Evolutionary conservation across 2,888 invertebrate species (phyloP), one percentile per base, ranked within the genome.

Genomic region (Dastarcus helophoroides): DNA sequence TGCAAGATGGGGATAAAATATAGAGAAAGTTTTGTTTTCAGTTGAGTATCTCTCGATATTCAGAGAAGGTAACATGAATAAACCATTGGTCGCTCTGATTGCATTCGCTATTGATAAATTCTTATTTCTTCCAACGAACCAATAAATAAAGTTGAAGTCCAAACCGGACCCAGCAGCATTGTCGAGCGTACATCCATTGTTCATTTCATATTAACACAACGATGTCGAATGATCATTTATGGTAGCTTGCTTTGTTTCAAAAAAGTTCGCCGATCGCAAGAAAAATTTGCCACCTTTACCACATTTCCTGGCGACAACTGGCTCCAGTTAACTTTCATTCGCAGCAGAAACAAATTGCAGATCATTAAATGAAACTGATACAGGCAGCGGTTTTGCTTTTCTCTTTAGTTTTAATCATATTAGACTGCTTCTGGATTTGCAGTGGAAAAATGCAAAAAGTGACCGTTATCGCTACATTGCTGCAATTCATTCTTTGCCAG

Each of bases 151-250:
- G 35, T n/a, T 32, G 44, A 45, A 42, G 41, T 39, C 41, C 36
- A 38, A 48, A 50, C 50, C 49, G 47, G 48, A 51, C 50, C 42
- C 42, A 42, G 46, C 50, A 42, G 48, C 54, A 54, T 56, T 54
- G 51, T 51, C 45, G 48, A 44, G 52, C 51, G 51, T 52, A 51
- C 54, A 42, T 46, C 55, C 53, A 55, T 56, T 56, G 55, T 55
- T 56, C 53, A 53, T 53, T 52, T 54, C 54, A 54, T 54, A 54
- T 53, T 54, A 53, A 49, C 46, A 41, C 47, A 53, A 51, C 48
- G 48, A 49, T 44, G 44, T 45, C 43, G 45, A 43, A 38, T 47
- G 36, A 33, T 43, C 54, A 50, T 53, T 51, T 53, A 52, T 45
- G 52, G 53, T 42, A 53, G 46, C 38, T 44, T 42, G 51, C 23